These are phyloP conservation scores for Actinopyga echinites DNA, from an alignment of 53 echinoderm and acorn worm genomes.

Conservation along the genomic window DNA sequence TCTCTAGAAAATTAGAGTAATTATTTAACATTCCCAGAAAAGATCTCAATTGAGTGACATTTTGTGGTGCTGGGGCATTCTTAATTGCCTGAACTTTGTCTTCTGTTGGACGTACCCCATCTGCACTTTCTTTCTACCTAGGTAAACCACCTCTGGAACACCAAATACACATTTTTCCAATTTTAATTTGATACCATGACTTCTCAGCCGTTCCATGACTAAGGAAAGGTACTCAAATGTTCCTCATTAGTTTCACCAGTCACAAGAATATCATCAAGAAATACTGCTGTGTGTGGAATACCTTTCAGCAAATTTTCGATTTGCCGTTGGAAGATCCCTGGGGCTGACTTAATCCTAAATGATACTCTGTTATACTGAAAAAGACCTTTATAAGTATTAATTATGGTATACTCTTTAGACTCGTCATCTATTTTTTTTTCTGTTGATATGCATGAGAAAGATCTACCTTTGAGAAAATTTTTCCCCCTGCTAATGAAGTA, in stretches of 20 bases:
- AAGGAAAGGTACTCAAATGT: slow-evolving; percentile 6
- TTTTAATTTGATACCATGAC: slow-evolving; percentile 2
- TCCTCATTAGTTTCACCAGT: slow-evolving; percentile 37
- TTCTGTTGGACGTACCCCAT: slow-evolving; percentile 8
- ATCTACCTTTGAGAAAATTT: slow-evolving; percentile 61
- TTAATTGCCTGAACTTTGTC: slow-evolving; percentile 35
- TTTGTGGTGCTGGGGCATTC: slow-evolving; percentile 10
- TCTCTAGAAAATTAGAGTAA: slow-evolving; percentile 32
- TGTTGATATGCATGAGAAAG: slow-evolving; percentile 55
- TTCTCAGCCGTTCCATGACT: slow-evolving; percentile 25
- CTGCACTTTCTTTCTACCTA: slow-evolving; percentile 24
- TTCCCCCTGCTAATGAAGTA: slow-evolving; percentile 45
- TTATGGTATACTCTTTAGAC: slow-evolving; percentile 27
- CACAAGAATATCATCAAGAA: slow-evolving; percentile 45
- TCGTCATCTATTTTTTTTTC: slow-evolving; percentile 38
- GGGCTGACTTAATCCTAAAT: slow-evolving; percentile 24
- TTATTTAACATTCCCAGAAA: slow-evolving; percentile 36
- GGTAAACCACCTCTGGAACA: neutral
- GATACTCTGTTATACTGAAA: slow-evolving; percentile 40
- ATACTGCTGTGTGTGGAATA: slow-evolving; percentile 10
- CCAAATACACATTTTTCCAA: slow-evolving; percentile 20
- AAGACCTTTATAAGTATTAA: slow-evolving; percentile 59
- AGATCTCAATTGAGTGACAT: neutral
- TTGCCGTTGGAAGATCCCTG: slow-evolving; percentile 32
- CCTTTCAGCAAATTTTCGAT: slow-evolving; percentile 33